phyloP scores from a whole-genome alignment of 2,113 vertebrate species.

The Cairina moschata region DNA sequence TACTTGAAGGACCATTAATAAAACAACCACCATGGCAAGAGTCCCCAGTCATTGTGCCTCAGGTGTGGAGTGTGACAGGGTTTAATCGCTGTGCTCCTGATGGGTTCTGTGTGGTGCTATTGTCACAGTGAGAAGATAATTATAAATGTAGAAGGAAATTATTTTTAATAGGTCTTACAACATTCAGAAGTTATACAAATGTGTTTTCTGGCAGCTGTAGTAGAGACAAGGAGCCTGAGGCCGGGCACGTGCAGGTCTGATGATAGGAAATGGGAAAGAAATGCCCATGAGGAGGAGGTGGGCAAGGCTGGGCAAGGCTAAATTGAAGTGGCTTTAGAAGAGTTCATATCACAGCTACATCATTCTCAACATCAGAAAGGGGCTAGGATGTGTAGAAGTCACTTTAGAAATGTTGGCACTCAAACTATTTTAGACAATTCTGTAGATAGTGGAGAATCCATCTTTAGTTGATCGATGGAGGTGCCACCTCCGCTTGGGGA shows the following conservation, averaged over 20 bases:
- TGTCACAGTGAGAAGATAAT: neutral
- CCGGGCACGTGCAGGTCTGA: neutral
- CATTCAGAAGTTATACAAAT: neutral
- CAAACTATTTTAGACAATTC: neutral
- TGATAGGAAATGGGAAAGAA: neutral
- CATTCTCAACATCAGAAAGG: neutral
- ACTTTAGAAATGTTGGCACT: neutral
- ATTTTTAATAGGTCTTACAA: neutral
- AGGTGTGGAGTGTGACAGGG: neutral
- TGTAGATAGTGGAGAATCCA: neutral
- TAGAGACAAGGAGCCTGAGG: neutral
- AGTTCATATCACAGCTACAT: neutral
- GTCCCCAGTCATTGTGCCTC: neutral
- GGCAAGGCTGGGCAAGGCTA: fast-evolving
- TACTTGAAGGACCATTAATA: neutral
- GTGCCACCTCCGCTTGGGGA: neutral
- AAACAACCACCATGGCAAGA: neutral
- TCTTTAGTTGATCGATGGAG: neutral
- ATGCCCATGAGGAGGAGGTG: neutral
- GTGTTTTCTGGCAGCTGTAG: neutral
- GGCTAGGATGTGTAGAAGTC: neutral
- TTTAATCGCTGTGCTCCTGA: neutral
- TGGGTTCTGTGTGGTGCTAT: fast-evolving
- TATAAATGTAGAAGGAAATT: neutral
- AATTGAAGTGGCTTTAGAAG: neutral